A percentile compares a stretch with the other conserved stretches of the same genome.
These are phyloP conservation scores for Habroteleia sp. DNA, from an alignment of 2,888 invertebrate genomes.

Conservation along the genomic window DNA sequence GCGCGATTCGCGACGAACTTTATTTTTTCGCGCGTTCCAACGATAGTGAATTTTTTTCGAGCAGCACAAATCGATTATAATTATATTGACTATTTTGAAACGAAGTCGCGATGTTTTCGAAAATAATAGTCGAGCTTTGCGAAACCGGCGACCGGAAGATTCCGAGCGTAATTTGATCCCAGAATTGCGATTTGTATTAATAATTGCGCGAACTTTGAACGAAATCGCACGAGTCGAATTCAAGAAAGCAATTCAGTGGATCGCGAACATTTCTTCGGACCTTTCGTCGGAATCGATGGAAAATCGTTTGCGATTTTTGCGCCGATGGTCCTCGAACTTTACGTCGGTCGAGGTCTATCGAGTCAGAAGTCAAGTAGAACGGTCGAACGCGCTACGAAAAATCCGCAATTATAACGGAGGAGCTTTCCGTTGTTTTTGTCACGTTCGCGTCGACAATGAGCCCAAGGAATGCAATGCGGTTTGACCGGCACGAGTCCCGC, in stretches of 20 bases:
- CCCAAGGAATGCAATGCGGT: conserved; percentile 52
- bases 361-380: conserved; percentile 60
- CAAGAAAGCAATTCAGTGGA: no score
- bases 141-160: no score
- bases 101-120: no score
- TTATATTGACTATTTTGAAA: no score
- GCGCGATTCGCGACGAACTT: conserved; percentile 4
- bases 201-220: no score
- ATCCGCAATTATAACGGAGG: conserved; percentile 56
- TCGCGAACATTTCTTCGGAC: no score
- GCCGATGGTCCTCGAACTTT: conserved; percentile 58
- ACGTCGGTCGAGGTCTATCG: conserved; percentile 57
- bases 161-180: no score
- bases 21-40: conserved; percentile 14
- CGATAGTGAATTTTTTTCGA: conserved; percentile 24
- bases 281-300: no score
- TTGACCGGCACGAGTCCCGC: conserved; percentile 46
- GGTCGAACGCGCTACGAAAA: conserved; percentile 35
- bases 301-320: conserved; percentile 41
- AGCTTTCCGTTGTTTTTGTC: conserved; percentile 65
- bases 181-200: no score
- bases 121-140: no score
- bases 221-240: no score
- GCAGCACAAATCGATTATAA: conserved; percentile 14
- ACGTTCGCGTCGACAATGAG: conserved; percentile 58